Evolutionary conservation across 1,140 invertebrate genomes (phyloP).

Genomic region (Saccostrea cuccullata): DNA sequence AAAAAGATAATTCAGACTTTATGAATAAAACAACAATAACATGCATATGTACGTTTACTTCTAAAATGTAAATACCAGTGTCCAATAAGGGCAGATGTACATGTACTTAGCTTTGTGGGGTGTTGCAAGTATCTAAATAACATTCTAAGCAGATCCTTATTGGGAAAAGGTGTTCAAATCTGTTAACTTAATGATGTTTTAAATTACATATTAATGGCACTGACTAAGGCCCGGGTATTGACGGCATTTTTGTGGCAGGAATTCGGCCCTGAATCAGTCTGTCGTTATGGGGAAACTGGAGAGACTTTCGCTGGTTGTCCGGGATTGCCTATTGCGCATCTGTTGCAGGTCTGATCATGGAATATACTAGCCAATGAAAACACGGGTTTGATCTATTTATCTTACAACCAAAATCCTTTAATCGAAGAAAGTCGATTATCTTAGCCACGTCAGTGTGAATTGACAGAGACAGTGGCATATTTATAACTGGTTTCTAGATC

Average conservation of each 20-base stretch:
- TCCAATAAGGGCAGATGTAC: too few relatives aligned
- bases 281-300: neutral
- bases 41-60: too few relatives aligned
- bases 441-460: neutral
- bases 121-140: neutral
- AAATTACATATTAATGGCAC: neutral
- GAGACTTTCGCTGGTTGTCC: constrained; percentile 25
- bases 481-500: constrained; percentile 2
- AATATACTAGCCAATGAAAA: constrained; percentile 27
- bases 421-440: constrained; percentile 30
- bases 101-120: neutral
- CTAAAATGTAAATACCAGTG: too few relatives aligned
- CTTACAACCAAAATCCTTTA: constrained; percentile 26
- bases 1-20: too few relatives aligned
- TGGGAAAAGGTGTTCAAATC: neutral
- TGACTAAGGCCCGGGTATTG: neutral
- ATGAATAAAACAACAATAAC: too few relatives aligned
- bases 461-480: constrained; percentile 5
- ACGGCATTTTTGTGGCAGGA: constrained; percentile 17
- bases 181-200: constrained; percentile 1
- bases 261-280: neutral
- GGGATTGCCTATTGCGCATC: neutral
- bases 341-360: constrained; percentile 12
- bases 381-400: constrained; percentile 27
- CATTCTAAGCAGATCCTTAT: neutral